phyloP scores from a whole-genome alignment of 2,113 vertebrate species.

The Stigmatopora nigra region DNA sequence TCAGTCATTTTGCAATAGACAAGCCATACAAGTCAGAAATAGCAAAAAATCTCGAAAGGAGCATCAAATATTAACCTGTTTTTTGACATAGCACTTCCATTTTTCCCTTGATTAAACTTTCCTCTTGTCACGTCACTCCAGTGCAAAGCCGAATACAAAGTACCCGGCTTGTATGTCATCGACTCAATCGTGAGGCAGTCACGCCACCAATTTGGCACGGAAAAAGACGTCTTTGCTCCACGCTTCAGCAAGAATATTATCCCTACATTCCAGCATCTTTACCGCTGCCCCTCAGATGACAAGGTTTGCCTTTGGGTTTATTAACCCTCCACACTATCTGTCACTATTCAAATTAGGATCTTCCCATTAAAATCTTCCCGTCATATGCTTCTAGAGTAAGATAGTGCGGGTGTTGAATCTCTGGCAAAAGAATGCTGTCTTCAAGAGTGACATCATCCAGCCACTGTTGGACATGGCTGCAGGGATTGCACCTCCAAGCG shows the following conservation, averaged over 20 bases:
- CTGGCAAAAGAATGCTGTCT: slow-evolving; percentile 98
- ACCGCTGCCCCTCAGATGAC: slow-evolving; percentile 94
- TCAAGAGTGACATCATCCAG: slow-evolving; percentile 98
- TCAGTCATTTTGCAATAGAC: not conserved
- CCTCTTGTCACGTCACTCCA: slow-evolving; percentile 37
- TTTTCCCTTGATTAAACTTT: not conserved
- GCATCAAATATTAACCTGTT: not conserved
- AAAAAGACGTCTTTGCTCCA: slow-evolving; percentile 96
- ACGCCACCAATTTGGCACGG: slow-evolving; percentile 95
- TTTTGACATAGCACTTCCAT: not conserved
- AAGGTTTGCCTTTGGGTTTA: slow-evolving; percentile 73
- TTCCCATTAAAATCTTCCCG: too few species aligned
- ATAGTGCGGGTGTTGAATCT: slow-evolving; percentile 95
- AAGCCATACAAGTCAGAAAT: not conserved
- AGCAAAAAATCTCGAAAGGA: not conserved
- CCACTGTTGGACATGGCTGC: slow-evolving; percentile 96
- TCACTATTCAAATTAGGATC: not conserved
- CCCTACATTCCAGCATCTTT: slow-evolving; percentile 94
- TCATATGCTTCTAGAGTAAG: slow-evolving; percentile 80
- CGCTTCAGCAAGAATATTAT: slow-evolving; percentile 99
- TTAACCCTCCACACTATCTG: not conserved
- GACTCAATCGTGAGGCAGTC: slow-evolving; percentile 98
- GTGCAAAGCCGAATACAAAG: slow-evolving; percentile 99
- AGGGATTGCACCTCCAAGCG: slow-evolving; percentile 86
- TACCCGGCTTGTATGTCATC: slow-evolving; percentile 94